Percentiles rank a stretch among this genome's conserved stretches.
These are phyloP conservation scores for Lepeophtheirus salmonis DNA, from an alignment of 1,140 invertebrate species.

Conservation along the genomic window DNA sequence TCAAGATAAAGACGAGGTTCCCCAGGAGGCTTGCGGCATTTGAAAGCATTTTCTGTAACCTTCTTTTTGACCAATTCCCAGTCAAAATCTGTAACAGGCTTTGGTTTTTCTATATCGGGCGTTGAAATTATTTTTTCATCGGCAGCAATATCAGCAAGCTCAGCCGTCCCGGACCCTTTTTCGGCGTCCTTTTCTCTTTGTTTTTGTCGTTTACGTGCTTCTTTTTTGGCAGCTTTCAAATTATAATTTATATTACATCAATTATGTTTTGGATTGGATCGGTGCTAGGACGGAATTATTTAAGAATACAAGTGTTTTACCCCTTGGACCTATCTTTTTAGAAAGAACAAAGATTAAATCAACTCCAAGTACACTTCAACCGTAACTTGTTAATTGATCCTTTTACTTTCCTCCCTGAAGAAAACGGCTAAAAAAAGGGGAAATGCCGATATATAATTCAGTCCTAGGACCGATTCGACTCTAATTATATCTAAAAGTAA, in stretches of 20 bases:
- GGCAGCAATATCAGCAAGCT: conserved; percentile 12
- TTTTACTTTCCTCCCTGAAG: no score
- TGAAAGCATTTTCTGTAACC: background rate
- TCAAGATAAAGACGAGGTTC: conserved; percentile 11
- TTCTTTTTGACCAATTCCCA: background rate
- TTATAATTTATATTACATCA: background rate
- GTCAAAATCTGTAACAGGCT: background rate
- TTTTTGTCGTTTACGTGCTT: conserved; percentile 10
- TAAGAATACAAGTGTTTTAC: background rate
- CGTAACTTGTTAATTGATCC: no score
- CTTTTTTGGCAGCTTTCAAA: background rate
- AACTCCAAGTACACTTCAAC: no score
- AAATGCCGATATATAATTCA: no score
- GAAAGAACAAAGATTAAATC: no score
- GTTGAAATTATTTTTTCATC: conserved; percentile 7
- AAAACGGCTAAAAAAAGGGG: no score
- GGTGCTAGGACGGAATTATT: background rate
- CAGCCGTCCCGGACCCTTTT: conserved; percentile 8
- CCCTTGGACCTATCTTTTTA: background rate
- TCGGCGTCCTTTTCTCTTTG: conserved; percentile 13
- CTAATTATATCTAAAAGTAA: no score
- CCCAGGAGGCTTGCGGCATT: conserved; percentile 1
- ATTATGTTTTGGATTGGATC: background rate
- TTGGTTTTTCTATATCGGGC: conserved; percentile 12
- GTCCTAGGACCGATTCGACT: no score